Percentiles rank a stretch among this genome's conserved stretches.
These are phyloP conservation scores for Mayetiola destructor DNA, from an alignment of 2,888 invertebrate genomes.

Conservation along the genomic window DNA sequence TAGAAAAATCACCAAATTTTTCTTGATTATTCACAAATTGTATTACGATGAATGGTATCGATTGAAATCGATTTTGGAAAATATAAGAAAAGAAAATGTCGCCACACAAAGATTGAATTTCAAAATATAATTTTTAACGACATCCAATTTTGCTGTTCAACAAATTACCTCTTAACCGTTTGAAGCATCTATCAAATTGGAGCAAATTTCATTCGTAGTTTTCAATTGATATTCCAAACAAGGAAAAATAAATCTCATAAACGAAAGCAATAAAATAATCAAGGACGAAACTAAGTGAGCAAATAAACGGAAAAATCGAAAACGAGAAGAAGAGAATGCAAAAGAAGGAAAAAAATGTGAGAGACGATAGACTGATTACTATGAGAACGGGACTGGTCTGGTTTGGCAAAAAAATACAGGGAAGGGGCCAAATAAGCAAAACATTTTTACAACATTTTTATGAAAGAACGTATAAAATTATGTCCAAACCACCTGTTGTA, in stretches of 20 bases:
- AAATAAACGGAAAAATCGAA: too few relatives aligned
- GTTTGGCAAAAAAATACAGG: background rate
- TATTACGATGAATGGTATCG: too few relatives aligned
- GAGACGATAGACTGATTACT: too few relatives aligned
- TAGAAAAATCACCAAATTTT: too few relatives aligned
- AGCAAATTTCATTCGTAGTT: too few relatives aligned
- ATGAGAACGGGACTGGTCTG: background rate
- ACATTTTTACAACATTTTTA: conserved; percentile 12
- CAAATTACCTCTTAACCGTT: background rate
- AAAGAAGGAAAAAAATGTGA: background rate
- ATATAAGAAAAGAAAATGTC: too few relatives aligned
- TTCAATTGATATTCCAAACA: background rate
- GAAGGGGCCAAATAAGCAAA: too few relatives aligned
- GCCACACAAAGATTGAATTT: too few relatives aligned
- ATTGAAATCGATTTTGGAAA: too few relatives aligned
- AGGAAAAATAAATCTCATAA: background rate
- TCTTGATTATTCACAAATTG: too few relatives aligned
- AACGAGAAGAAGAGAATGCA: background rate
- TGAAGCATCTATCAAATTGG: conserved; percentile 1
- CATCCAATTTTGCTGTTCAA: background rate
- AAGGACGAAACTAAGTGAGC: conserved; percentile 2
- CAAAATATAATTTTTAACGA: too few relatives aligned
- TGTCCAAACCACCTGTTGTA: conserved; percentile 4
- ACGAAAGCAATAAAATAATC: conserved; percentile 7
- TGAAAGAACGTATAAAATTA: conserved; percentile 9